Conservation (phyloP, 1,140 invertebrate genomes). For the Psilanteris sp. region DNA sequence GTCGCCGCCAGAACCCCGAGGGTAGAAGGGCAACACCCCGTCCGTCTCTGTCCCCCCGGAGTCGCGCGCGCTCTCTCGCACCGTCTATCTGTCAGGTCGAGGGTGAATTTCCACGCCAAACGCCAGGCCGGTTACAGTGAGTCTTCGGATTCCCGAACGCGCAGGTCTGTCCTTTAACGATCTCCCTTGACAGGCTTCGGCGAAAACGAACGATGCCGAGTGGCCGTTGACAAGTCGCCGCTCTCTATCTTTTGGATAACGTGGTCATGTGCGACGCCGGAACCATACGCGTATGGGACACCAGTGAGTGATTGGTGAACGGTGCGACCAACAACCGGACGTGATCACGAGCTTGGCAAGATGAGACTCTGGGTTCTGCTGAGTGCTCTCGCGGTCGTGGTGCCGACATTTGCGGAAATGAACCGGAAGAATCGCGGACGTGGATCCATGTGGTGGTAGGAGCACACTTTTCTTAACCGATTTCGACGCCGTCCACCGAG, state of each 20-base stretch:
- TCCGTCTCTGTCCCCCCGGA: conserved; percentile 3
- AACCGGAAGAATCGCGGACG: conserved; percentile 79
- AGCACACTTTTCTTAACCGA: too few relatives aligned
- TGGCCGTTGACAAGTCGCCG: background rate
- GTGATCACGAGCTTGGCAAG: conserved; percentile 25
- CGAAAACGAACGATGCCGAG: conserved; percentile 1
- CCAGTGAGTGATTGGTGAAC: conserved; percentile 63
- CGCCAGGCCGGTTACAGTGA: conserved; percentile 56
- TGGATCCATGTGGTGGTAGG: conserved; percentile 83
- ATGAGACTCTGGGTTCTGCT: conserved; percentile 76
- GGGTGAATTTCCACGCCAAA: conserved; percentile 63
- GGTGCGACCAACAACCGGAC: conserved; percentile 35
- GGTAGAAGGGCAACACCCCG: conserved; percentile 69
- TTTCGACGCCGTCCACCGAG: too few relatives aligned
- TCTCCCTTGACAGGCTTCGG: background rate
- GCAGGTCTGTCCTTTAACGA: conserved; percentile 31
- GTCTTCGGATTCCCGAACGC: conserved; percentile 43
- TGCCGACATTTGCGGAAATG: conserved; percentile 70
- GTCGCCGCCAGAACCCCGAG: too few relatives aligned
- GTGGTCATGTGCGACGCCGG: conserved; percentile 37
- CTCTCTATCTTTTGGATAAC: background rate
- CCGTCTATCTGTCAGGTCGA: conserved; percentile 27
- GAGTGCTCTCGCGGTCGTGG: conserved; percentile 68
- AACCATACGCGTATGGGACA: conserved; percentile 26
- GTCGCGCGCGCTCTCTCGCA: background rate